A percentile compares a stretch with the other conserved stretches of the same genome.
Evolutionary conservation across 2,888 invertebrate genomes (phyloP).

Genomic region (Drepana falcataria): DNA sequence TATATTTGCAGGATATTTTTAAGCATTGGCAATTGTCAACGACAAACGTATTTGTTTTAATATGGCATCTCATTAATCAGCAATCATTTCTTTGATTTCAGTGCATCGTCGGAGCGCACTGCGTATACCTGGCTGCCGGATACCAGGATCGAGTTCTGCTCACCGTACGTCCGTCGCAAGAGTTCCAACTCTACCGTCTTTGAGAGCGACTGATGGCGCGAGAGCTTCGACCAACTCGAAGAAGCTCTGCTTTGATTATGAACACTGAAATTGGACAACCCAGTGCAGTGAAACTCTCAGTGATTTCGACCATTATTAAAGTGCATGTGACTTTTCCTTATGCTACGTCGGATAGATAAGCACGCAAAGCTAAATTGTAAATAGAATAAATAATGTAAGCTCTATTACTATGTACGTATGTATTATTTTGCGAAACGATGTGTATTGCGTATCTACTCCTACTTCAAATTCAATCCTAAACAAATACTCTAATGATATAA

Average conservation of each 20-base stretch:
- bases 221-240: conserved; percentile 61
- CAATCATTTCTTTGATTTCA: conserved; percentile 45
- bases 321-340: too few species aligned
- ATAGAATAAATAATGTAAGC: neutral
- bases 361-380: neutral
- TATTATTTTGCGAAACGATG: too few species aligned
- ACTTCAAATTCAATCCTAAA: neutral
- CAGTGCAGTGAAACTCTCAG: conserved; percentile 22
- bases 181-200: conserved; percentile 72
- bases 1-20: too few species aligned
- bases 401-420: neutral
- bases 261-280: conserved; percentile 36
- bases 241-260: conserved; percentile 60
- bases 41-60: conserved; percentile 2
- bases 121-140: conserved; percentile 77
- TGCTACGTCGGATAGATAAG: too few species aligned
- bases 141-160: conserved; percentile 68
- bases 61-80: conserved; percentile 1
- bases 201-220: conserved; percentile 74
- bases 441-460: neutral
- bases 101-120: conserved; percentile 74
- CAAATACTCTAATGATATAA: neutral
- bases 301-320: conserved; percentile 16
- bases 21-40: too few species aligned
- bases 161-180: conserved; percentile 62